A percentile compares a stretch with the other conserved stretches of the same genome.
These are phyloP conservation scores for Eospalax fontanierii DNA, from an alignment of 2,797 vertebrate genomes.

Conservation along the genomic window DNA sequence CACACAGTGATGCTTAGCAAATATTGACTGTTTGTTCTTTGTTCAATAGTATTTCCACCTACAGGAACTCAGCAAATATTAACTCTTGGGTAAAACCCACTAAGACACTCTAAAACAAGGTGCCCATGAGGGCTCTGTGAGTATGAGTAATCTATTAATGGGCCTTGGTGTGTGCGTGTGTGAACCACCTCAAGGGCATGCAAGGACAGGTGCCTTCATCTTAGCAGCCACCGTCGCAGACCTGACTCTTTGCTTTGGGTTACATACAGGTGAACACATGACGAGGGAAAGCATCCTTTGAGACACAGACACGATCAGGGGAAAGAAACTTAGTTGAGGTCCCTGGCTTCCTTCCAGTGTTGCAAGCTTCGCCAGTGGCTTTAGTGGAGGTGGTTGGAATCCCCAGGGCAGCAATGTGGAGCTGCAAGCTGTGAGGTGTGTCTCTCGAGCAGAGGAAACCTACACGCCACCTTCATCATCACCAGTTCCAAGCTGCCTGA, in stretches of 20 bases:
- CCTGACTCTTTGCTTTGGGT: not conserved
- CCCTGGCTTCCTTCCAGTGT: not conserved
- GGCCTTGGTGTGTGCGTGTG: too few relatives aligned
- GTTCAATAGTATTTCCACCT: not conserved
- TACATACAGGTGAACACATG: too few relatives aligned
- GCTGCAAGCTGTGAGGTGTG: rapidly evolving
- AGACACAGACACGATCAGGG: not conserved
- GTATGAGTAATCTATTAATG: not conserved
- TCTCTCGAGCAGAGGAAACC: not conserved
- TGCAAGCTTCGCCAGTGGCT: not conserved
- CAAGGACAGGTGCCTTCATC: rapidly evolving
- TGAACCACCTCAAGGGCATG: not conserved
- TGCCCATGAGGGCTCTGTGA: not conserved
- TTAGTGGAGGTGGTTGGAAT: not conserved
- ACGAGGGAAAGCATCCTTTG: not conserved
- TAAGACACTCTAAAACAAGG: not conserved
- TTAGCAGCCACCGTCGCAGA: rapidly evolving
- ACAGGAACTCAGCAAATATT: conserved; percentile 22
- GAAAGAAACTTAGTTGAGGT: not conserved
- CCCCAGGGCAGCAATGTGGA: not conserved
- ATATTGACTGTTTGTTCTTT: conserved; percentile 52
- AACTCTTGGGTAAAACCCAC: not conserved
- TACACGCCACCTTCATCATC: not conserved
- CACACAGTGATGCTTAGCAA: not conserved
- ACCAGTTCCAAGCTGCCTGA: rapidly evolving